Percentiles rank a stretch among this genome's conserved stretches.
Evolutionary conservation across 2,113 vertebrate species (phyloP).

Genomic region (Ia io): DNA sequence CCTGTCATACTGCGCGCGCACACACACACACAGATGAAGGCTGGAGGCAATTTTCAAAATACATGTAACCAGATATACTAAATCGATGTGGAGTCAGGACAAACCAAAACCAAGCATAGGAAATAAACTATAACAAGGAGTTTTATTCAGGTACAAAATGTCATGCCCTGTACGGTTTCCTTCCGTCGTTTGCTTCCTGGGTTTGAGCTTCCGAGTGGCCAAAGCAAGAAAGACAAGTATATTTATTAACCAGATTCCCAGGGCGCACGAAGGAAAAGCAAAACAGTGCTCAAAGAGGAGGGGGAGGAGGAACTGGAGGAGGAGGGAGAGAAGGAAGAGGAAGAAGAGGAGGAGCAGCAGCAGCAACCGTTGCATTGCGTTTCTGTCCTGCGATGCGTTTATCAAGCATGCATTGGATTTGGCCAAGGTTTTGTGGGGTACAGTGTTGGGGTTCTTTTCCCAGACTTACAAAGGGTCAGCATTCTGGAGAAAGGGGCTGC

Average conservation of each 20-base stretch:
- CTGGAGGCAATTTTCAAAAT: slow-evolving; percentile 8
- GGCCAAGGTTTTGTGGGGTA: background rate
- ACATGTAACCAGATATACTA: background rate
- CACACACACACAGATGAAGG: background rate
- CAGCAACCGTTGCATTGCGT: rapidly evolving
- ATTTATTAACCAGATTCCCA: background rate
- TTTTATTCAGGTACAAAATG: background rate
- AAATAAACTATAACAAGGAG: background rate
- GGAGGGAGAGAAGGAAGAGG: rapidly evolving
- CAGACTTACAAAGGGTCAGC: too few relatives aligned
- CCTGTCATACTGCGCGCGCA: background rate
- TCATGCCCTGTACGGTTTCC: too few relatives aligned
- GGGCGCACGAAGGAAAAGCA: background rate
- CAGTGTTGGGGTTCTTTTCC: too few relatives aligned
- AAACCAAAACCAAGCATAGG: background rate
- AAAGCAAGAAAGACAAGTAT: background rate
- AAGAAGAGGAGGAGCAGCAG: too few relatives aligned
- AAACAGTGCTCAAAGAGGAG: background rate
- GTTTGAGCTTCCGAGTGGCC: slow-evolving; percentile 9
- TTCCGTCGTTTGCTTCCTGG: background rate
- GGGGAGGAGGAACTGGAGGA: too few relatives aligned
- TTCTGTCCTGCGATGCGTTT: background rate
- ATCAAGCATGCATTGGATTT: background rate
- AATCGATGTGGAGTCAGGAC: background rate
- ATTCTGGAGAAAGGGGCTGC: too few relatives aligned